Base-by-base conservation (phyloP, 2,113 vertebrate species). In the Onychorhynchus coronatus region DNA sequence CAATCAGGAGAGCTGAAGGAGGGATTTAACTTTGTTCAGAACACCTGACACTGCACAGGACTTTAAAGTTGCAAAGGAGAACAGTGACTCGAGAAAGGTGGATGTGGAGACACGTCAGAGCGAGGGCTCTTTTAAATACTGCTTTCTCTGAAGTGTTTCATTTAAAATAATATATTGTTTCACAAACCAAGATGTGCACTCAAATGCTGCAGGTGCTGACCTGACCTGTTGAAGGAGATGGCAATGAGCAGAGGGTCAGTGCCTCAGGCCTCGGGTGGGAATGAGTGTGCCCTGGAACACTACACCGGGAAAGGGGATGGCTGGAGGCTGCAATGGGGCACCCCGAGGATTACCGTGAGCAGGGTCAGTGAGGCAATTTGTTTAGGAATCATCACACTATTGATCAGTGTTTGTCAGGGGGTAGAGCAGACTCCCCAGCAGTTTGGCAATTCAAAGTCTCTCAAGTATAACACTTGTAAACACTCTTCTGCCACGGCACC, bases 151-250 rank as follows among this genome's bases (percentile, higher is more conserved):
- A 84, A 91, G 86, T 20, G 21, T 37, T 91, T 42, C 0, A 6
- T 73, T 95, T 92, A 59, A 47, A 91, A 28, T 62, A 85, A 58
- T 17, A 17, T 3, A 24, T 3, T 88, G 72, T 35, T 86, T 88
- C n/a, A 67, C 82, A 72, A 62, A 35, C 39, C 37, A 86, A 66
- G 61, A 8, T 2, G 27, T 44, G 53, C 27, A 4, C 31, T 65
- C 8, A 17, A 58, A 9, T 2, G 42, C 63, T 92, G 93, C 96
- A 95, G 94, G 95, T 96, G 95, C n/a, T 97, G 94, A 95, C 94
- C 92, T 93, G 94, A 95, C 93, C 94, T 35, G 35, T 1, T n/a
- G 85, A 49, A 73, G 72, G n/a, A 7, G 31, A 42, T 18, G 4
- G 8, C 39, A 75, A 33, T 0, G 83, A 93, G 8, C 68, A 63